Conservation (phyloP, 2,888 invertebrate genomes). For the Nephrotoma guestfalica region DNA sequence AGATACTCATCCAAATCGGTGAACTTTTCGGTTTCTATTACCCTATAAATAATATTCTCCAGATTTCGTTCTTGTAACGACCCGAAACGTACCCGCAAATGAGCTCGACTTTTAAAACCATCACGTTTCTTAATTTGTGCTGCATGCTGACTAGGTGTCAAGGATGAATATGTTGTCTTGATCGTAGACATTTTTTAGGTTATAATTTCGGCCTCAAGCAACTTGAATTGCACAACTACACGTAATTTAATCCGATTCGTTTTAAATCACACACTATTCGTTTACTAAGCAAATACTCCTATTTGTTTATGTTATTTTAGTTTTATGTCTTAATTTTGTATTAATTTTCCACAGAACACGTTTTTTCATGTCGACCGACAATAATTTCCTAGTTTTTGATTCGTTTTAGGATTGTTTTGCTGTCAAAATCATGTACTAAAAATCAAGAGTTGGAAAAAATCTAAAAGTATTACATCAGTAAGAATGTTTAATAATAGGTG, state of each 20-base stretch:
- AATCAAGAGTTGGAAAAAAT: background rate
- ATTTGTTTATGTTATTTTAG: background rate
- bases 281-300: background rate
- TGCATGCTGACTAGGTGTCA: background rate
- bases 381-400: background rate
- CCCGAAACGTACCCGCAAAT: conserved; percentile 23
- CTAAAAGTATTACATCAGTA: background rate
- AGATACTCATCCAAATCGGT: conserved; percentile 21
- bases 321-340: background rate
- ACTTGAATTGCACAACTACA: background rate
- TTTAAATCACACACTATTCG: background rate
- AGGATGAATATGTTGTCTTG: background rate
- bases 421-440: background rate
- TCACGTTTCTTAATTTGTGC: background rate
- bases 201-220: background rate
- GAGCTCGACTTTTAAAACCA: background rate
- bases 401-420: background rate
- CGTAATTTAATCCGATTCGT: background rate
- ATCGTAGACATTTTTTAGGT: background rate
- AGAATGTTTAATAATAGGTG: background rate
- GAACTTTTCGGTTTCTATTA: conserved; percentile 19
- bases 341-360: background rate
- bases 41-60: conserved; percentile 18
- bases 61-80: conserved; percentile 23
- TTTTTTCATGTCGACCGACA: background rate